Evolutionary conservation across 2,797 vertebrate species (phyloP).

Genomic region (Menidia menidia): DNA sequence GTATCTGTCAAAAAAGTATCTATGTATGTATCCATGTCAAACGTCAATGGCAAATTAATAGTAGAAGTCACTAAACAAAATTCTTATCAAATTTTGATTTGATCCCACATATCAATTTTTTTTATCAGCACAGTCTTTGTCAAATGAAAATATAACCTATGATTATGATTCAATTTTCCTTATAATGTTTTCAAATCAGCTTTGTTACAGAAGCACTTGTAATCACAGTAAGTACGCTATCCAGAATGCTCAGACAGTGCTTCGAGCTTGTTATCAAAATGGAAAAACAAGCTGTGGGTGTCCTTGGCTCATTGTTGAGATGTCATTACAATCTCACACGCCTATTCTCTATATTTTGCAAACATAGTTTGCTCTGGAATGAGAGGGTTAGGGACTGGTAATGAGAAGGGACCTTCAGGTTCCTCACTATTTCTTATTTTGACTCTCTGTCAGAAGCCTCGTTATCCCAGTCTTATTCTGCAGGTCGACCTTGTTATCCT

Average conservation of each 20-base stretch:
- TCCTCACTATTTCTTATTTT: constrained; percentile 43
- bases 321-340: constrained; percentile 39
- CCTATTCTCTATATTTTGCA: constrained; percentile 34
- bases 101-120: too few species aligned
- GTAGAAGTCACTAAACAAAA: too few species aligned
- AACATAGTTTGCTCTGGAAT: constrained; percentile 44
- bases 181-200: constrained; percentile 6
- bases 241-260: background rate
- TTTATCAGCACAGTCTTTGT: constrained; percentile 23
- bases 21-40: too few species aligned
- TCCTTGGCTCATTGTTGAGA: constrained; percentile 44
- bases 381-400: constrained; percentile 50
- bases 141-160: constrained; percentile 6
- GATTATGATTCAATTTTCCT: background rate
- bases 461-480: constrained; percentile 67
- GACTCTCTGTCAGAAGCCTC: constrained; percentile 71
- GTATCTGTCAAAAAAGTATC: too few species aligned
- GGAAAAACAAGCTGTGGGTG: constrained; percentile 57
- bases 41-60: too few species aligned
- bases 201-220: background rate
- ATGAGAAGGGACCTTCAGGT: constrained; percentile 65
- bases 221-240: constrained; percentile 1
- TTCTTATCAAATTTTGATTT: too few species aligned
- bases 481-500: constrained; percentile 69
- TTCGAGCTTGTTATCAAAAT: constrained; percentile 40